Evolutionary conservation across 1,140 invertebrate species (phyloP), one percentile per base, ranked within the genome.

Genomic region (Amyelois transitella): DNA sequence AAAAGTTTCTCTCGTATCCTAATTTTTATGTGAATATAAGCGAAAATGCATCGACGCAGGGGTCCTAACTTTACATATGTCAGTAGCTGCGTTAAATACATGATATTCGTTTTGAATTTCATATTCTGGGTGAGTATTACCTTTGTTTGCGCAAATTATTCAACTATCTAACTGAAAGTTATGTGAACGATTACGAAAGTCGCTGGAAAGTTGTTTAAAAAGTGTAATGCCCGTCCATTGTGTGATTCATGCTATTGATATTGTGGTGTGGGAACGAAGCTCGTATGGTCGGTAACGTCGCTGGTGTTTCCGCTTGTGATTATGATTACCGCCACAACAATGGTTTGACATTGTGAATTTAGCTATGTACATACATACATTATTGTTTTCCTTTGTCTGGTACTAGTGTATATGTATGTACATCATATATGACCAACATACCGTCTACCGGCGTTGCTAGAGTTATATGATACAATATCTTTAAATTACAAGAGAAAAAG

Each of bases 31-130:
- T 25, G 8, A 54, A 54, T 61, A 58, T 57, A 49, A 60, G 43
- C 28, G 53, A 89, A 88, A 72, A 90, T 91, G 87, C 90, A 91
- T 72, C 80, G 90, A 25, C 85, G 89, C 32, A 77, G 89, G 58
- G 88, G 87, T 43, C 83, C 90, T 44, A 91, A 91, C 66, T 91
- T 91, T 68, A 91, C 90, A 2, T 95, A 95, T 81, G 94, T 96
- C 52, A 97, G 94, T 74, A 94, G 95, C n/a, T 96, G 95, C 85
- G 94, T 97, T 6, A 98, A 98, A 87, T 98, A 97, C 78, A 94
- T 96, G 90, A 96, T 98, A 81, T 97, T 98, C 88, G 90, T 96
- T 77, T 91, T 97, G 55, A 98, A 98, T 89, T 97, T 98, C 84
- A 89, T 97, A 61, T 97, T 97, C 88, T 97, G 96, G 96, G 95